Percentiles rank a stretch among this genome's conserved stretches.
These are phyloP conservation scores for Pelochelys cantorii DNA, from an alignment of 2,797 vertebrate species.

Conservation along the genomic window DNA sequence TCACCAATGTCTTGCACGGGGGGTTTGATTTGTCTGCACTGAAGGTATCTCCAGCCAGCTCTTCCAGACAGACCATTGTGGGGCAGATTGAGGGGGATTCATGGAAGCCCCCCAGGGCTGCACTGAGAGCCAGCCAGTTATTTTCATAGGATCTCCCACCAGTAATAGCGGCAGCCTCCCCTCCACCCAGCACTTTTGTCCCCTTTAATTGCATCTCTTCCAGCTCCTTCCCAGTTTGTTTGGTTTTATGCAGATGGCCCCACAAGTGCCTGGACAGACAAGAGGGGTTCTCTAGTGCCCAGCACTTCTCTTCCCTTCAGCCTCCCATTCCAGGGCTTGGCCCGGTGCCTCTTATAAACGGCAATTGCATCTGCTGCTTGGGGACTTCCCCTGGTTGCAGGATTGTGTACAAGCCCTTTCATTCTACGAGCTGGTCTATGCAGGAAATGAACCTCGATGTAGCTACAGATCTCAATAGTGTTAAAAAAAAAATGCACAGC, in stretches of 20 bases:
- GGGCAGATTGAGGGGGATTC: not conserved
- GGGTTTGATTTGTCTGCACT: conserved; percentile 74
- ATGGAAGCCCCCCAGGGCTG: not conserved
- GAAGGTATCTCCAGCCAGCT: conserved; percentile 72
- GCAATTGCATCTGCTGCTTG: not conserved
- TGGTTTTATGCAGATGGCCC: not conserved
- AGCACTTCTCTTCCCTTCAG: not conserved
- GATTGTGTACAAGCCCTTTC: not conserved
- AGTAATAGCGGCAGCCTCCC: too few species aligned
- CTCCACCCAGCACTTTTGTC: not conserved
- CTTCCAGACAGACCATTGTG: not conserved
- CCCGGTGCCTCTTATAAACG: not conserved
- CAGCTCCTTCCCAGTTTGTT: not conserved
- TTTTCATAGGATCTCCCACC: too few species aligned
- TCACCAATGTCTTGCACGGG: conserved; percentile 58
- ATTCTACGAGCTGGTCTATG: not conserved
- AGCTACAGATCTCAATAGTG: not conserved
- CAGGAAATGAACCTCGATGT: not conserved
- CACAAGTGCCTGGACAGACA: not conserved
- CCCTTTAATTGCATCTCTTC: not conserved
- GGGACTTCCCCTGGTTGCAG: not conserved
- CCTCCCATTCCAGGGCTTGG: not conserved
- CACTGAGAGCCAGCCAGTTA: not conserved
- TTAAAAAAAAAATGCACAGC: not conserved
- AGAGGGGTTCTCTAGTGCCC: not conserved